Conservation (phyloP, 2,888 invertebrate species). For the Salpingus planirostris region DNA sequence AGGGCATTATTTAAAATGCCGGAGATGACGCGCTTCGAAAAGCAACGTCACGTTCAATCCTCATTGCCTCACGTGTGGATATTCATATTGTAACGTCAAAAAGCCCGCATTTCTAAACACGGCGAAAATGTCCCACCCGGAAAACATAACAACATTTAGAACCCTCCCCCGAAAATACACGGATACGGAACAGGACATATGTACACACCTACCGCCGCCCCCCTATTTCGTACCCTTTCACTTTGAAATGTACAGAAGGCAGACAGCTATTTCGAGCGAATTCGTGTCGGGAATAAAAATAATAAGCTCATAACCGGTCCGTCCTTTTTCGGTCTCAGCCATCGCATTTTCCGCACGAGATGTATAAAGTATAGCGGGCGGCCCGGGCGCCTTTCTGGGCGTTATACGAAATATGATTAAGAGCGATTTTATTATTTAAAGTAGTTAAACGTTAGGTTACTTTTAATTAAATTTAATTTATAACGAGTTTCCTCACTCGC, state of each 20-base stretch:
- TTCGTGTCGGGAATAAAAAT: conserved; percentile 15
- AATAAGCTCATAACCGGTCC: too few relatives aligned
- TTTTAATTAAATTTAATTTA: conserved; percentile 28
- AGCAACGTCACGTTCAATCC: conserved; percentile 22
- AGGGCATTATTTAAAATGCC: too few relatives aligned
- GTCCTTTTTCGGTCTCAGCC: too few relatives aligned
- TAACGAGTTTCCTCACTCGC: conserved; percentile 17
- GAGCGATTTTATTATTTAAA: conserved; percentile 15
- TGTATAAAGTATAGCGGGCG: too few relatives aligned
- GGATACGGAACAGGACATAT: too few relatives aligned
- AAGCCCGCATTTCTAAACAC: conserved; percentile 15
- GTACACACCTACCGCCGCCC: conserved; percentile 4
- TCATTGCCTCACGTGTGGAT: conserved; percentile 26
- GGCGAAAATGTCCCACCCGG: conserved; percentile 14
- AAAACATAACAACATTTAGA: conserved; percentile 17
- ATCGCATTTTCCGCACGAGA: too few relatives aligned
- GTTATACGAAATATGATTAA: too few relatives aligned
- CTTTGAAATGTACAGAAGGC: conserved; percentile 11
- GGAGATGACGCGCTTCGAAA: too few relatives aligned
- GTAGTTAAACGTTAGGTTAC: conserved; percentile 18
- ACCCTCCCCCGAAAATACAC: conserved; percentile 1
- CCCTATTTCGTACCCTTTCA: neutral
- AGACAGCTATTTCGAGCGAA: conserved; percentile 6
- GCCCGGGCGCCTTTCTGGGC: too few relatives aligned
- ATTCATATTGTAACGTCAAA: conserved; percentile 20